These are phyloP conservation scores for Reticulitermes lucifugus DNA, from an alignment of 2,888 invertebrate species.

Conservation along the genomic window DNA sequence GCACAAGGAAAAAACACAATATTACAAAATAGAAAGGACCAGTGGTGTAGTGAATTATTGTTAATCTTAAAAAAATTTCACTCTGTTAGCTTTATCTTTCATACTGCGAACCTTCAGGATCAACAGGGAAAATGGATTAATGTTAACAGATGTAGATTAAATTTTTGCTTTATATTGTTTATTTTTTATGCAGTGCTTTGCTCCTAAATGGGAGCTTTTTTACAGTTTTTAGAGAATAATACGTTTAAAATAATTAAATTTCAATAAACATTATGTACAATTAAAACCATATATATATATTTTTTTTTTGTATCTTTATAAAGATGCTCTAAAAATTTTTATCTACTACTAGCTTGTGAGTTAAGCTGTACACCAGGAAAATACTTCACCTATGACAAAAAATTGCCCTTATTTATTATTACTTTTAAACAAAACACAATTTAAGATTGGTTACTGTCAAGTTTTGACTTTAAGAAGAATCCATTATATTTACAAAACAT, in stretches of 20 bases:
- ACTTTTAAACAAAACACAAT: constrained; percentile 24
- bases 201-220: constrained; percentile 26
- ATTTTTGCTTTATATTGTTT: constrained; percentile 11
- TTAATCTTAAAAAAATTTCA: too few species aligned
- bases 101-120: too few species aligned
- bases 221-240: constrained; percentile 45
- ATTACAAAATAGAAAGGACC: too few species aligned
- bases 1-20: too few species aligned
- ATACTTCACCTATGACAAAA: constrained; percentile 33
- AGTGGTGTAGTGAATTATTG: too few species aligned
- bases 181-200: constrained; percentile 30
- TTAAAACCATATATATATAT: constrained; percentile 47
- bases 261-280: constrained; percentile 47
- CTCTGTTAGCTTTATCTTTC: too few species aligned
- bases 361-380: constrained; percentile 47
- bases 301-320: constrained; percentile 23
- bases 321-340: constrained; percentile 42
- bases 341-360: constrained; percentile 31
- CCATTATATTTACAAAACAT: constrained; percentile 41
- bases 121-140: too few species aligned
- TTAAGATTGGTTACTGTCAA: constrained; percentile 26
- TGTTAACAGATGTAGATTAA: too few species aligned
- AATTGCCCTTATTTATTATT: constrained; percentile 29
- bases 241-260: constrained; percentile 46
- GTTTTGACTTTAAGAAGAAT: constrained; percentile 39